Evolutionary conservation across 1,140 invertebrate species (phyloP), one percentile per base, ranked within the genome.

Genomic region (Ephestia elutella): DNA sequence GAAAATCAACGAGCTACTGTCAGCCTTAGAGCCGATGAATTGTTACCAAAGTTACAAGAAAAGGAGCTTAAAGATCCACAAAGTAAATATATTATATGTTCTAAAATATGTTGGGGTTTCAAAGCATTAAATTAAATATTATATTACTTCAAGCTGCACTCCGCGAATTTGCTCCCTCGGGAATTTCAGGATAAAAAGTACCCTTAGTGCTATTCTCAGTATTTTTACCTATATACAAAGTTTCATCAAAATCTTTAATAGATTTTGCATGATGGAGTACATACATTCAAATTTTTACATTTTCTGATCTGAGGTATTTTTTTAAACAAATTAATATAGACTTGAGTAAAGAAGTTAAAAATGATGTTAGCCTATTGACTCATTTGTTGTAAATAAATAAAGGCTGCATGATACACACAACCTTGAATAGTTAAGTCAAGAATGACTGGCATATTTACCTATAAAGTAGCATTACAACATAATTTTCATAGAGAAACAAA

Each of bases 1-100:
- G 91, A 94, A 59, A 92, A 95, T 35, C 93, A 96, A 85, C 93
- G 92, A 65, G 97, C 96, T 5, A 93, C 93, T 67, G 93, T 99
- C 0, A 93, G 94, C 59, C 89, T 99, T 10, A 92, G 94, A 73
- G 97, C 95, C 20, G 86, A 93, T 63, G 93, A 97, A 66, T 87
- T 99, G 19, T 86, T 99, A 7, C 86, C 92, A 17, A 89, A 91
- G 66, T 90, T 99, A 5, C 94, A 95, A 79, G 94, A 98, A 90
- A 95, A 95, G 80, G 95, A 98, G 82, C 80, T 87, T 20, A 91
- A 91, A 57, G 92, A 97, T 90, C 95, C 96, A 63, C 89, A 93
- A 62, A 87, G 94, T 96, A 91, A 92, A 89, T 90, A 58, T 44
- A 49, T 20, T 50, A 15, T 10, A 32, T 32, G 1, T 32, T 32